Conservation (phyloP, 2,797 vertebrate species). For the Notolepis coatsorum region DNA sequence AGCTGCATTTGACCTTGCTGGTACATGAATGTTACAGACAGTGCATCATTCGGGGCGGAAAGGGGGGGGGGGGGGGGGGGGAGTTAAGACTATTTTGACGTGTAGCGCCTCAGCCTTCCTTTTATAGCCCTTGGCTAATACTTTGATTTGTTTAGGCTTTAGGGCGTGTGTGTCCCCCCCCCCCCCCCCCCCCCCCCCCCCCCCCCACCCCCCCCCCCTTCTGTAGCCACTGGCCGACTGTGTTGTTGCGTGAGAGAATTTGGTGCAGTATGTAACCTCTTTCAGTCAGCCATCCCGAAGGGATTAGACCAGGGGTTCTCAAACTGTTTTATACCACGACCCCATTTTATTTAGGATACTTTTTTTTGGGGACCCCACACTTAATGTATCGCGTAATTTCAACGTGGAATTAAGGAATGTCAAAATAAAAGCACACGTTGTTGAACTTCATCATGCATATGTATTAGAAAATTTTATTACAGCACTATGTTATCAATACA, state of each 20-base stretch:
- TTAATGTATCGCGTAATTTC: too few species aligned
- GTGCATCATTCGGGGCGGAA: neutral
- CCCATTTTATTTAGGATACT: too few species aligned
- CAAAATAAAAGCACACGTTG: too few species aligned
- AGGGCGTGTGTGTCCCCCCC: conserved; percentile 24
- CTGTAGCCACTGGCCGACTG: conserved; percentile 25
- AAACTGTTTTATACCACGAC: too few species aligned
- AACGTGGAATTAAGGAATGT: too few species aligned
- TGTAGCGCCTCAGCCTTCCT: conserved; percentile 41
- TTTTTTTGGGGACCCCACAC: too few species aligned
- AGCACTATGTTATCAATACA: too few species aligned
- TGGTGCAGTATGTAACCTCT: conserved; percentile 77
- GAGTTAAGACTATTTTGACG: conserved; percentile 33
- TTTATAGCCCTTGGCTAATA: conserved; percentile 30
- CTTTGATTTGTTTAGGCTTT: conserved; percentile 71
- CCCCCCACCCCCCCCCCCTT: neutral
- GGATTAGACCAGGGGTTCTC: too few species aligned
- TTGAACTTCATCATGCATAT: too few species aligned
- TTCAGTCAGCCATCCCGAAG: conserved; percentile 81
- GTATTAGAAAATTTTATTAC: too few species aligned
- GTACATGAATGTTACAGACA: conserved; percentile 8
- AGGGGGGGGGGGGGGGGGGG: too few species aligned
- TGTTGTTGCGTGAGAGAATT: conserved; percentile 56
- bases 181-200: neutral
- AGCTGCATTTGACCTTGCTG: conserved; percentile 59